A percentile compares a stretch with the other conserved stretches of the same genome.
phyloP scores from a whole-genome alignment of 2,797 vertebrate genomes.

The Sebastes glaucus region DNA sequence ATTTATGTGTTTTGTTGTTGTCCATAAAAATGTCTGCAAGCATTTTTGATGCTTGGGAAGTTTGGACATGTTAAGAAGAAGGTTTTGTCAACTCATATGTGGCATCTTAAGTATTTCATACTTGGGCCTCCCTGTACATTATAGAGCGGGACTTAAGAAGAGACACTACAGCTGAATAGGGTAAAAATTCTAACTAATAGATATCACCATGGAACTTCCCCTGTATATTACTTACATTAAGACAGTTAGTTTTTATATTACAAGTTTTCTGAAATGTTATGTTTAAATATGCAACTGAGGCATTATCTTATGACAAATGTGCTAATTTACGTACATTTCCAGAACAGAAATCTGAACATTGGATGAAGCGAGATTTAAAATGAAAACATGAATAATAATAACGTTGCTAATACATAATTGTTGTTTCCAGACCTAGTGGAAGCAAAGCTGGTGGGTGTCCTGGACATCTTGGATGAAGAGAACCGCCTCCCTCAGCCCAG shows the following conservation, averaged over 20 bases:
- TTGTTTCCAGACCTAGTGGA: slow-evolving; percentile 92
- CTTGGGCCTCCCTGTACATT: not conserved
- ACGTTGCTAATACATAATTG: slow-evolving; percentile 2
- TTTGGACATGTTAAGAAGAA: not conserved
- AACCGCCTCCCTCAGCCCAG: slow-evolving; percentile 96
- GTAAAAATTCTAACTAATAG: too few relatives aligned
- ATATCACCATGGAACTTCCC: too few relatives aligned
- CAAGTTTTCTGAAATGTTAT: too few relatives aligned
- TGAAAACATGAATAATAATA: not conserved
- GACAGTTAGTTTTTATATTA: too few relatives aligned
- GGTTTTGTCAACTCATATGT: not conserved
- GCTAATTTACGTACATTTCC: too few relatives aligned
- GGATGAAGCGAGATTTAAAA: too few relatives aligned
- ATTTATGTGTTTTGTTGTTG: not conserved
- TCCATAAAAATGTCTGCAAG: not conserved
- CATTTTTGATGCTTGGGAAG: not conserved
- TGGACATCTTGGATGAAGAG: slow-evolving; percentile 98
- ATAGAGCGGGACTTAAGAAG: not conserved
- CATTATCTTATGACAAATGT: too few relatives aligned
- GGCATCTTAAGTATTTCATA: not conserved
- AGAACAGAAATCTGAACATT: too few relatives aligned
- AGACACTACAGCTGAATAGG: too few relatives aligned
- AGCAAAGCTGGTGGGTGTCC: slow-evolving; percentile 91
- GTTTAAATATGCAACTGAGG: too few relatives aligned
- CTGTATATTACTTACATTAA: too few relatives aligned